phyloP scores from a whole-genome alignment of 2,888 invertebrate genomes.

The Hipparchia sbordonii region DNA sequence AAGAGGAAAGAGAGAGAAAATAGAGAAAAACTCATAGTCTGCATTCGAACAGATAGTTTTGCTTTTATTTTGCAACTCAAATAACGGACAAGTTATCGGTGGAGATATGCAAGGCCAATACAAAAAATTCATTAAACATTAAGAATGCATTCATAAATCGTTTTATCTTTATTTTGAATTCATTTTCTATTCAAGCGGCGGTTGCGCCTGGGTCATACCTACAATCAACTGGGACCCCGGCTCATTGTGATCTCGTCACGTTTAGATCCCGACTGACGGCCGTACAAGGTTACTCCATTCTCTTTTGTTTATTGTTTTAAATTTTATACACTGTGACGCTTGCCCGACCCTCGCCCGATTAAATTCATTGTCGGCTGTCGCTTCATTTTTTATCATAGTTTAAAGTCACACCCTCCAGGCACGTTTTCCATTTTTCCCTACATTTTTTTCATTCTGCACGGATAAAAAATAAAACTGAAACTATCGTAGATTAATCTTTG shows the following conservation, averaged over 20 bases:
- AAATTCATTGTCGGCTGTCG: slow-evolving; percentile 38
- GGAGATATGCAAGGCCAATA: neutral
- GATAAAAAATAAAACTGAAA: slow-evolving; percentile 15
- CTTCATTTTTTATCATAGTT: slow-evolving; percentile 31
- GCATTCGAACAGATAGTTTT: too few species aligned
- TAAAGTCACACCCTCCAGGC: slow-evolving; percentile 29
- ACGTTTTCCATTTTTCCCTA: slow-evolving; percentile 18
- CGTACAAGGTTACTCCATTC: slow-evolving; percentile 38
- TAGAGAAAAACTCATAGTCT: too few species aligned
- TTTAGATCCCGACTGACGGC: slow-evolving; percentile 33
- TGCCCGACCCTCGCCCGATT: slow-evolving; percentile 37
- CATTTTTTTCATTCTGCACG: slow-evolving; percentile 12
- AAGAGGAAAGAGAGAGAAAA: too few species aligned
- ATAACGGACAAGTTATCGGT: too few species aligned
- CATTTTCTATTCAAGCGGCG: slow-evolving; percentile 54
- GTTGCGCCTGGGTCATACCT: slow-evolving; percentile 75
- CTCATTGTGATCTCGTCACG: slow-evolving; percentile 55
- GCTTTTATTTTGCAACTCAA: too few species aligned
- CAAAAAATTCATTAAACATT: slow-evolving; percentile 2
- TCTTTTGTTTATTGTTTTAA: slow-evolving; percentile 35
- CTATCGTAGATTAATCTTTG: slow-evolving; percentile 19
- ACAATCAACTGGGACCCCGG: slow-evolving; percentile 72
- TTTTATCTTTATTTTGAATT: slow-evolving; percentile 45
- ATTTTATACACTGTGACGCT: slow-evolving; percentile 30
- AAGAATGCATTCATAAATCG: slow-evolving; percentile 21